A percentile compares a stretch with the other conserved stretches of the same genome.
These are phyloP conservation scores for Sardina pilchardus DNA, from an alignment of 2,113 vertebrate species.

Conservation along the genomic window DNA sequence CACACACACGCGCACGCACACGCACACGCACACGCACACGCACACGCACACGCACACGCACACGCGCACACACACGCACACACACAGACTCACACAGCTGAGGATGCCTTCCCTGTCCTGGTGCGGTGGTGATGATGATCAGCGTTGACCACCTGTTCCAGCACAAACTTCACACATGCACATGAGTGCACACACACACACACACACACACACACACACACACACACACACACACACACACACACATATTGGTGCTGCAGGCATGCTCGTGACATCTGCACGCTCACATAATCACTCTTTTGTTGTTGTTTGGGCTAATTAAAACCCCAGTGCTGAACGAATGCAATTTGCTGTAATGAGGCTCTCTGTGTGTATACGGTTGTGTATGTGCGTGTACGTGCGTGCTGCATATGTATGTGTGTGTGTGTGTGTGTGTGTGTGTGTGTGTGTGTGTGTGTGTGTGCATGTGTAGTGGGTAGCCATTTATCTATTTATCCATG, in stretches of 20 bases:
- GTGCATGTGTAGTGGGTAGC: neutral
- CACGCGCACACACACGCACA: too few relatives aligned
- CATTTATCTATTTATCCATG: neutral
- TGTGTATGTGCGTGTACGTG: too few relatives aligned
- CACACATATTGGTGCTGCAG: neutral
- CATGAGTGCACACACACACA: neutral
- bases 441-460: neutral
- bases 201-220: neutral
- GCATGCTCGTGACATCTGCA: constrained; percentile 30
- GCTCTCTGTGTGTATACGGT: neutral
- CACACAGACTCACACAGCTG: neutral
- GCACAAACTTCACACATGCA: neutral
- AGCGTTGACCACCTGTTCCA: constrained; percentile 10
- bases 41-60: neutral
- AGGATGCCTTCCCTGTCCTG: neutral
- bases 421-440: constrained; percentile 1
- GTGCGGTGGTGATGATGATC: neutral
- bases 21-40: neutral
- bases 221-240: neutral
- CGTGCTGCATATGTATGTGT: too few relatives aligned
- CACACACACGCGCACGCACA: neutral
- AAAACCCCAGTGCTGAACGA: constrained; percentile 40
- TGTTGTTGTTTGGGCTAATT: constrained; percentile 55
- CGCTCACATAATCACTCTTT: constrained; percentile 36
- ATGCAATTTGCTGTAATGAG: constrained; percentile 44